Conservation (phyloP, 2,113 vertebrate species). For the Oreochromis aureus region DNA sequence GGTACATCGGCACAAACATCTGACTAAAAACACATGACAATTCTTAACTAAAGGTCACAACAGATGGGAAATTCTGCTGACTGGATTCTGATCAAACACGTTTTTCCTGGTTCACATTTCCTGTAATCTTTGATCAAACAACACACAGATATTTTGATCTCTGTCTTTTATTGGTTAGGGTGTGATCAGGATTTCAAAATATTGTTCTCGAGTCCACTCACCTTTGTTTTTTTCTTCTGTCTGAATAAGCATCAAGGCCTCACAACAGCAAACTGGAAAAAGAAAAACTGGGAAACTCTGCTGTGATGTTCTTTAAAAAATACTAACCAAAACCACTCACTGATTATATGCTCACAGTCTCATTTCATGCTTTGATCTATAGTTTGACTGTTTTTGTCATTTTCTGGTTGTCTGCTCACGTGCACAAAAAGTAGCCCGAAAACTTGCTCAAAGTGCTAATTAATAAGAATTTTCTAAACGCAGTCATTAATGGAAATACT, state of each 20-base stretch:
- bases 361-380: not conserved
- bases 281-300: not conserved
- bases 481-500: not conserved
- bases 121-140: not conserved
- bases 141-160: not conserved
- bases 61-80: not conserved
- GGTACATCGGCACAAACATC: not conserved
- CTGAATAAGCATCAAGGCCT: not conserved
- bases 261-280: not conserved
- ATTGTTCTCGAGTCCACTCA: not conserved
- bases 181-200: not conserved
- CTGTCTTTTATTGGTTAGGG: not conserved
- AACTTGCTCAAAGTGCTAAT: not conserved
- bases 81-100: not conserved
- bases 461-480: not conserved
- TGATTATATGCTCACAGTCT: rapidly evolving
- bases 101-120: not conserved
- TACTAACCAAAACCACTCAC: not conserved
- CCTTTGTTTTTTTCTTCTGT: no score
- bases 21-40: not conserved
- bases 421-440: not conserved
- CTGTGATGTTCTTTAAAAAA: not conserved
- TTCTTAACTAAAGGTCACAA: not conserved
- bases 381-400: not conserved
- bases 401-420: not conserved